These are phyloP conservation scores for Seriola quinqueradiata DNA, from an alignment of 2,113 vertebrate species.

Conservation along the genomic window DNA sequence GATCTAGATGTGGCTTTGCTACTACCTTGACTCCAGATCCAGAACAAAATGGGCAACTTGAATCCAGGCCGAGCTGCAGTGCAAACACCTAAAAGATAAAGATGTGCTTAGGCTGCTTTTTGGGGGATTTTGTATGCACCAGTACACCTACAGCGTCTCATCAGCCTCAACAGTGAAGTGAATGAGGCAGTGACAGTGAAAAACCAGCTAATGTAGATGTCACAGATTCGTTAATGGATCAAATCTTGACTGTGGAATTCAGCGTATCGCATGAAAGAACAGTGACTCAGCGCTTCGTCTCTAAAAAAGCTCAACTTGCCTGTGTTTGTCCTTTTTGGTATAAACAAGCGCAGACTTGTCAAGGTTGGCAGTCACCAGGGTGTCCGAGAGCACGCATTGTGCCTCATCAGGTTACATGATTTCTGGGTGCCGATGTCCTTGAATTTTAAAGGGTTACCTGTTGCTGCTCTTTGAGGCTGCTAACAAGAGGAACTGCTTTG, in stretches of 20 bases:
- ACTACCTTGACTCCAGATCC: no score
- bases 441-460: constrained; percentile 9
- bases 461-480: not conserved
- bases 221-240: not conserved
- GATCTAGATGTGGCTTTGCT: no score
- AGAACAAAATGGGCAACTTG: no score
- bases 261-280: not conserved
- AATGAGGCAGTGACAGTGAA: not conserved
- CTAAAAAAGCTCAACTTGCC: constrained; percentile 8
- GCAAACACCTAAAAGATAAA: no score
- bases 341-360: not conserved
- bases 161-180: no score
- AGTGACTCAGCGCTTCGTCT: not conserved
- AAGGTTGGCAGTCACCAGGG: constrained; percentile 6
- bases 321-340: constrained; percentile 4
- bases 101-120: no score
- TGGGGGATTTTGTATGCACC: not conserved
- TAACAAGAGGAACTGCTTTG: not conserved
- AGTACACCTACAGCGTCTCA: not conserved
- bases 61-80: no score
- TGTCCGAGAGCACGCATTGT: not conserved
- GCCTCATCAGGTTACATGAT: constrained; percentile 15
- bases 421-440: constrained; percentile 16
- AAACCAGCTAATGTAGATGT: not conserved
- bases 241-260: not conserved